Conservation (phyloP, 2,888 invertebrate species). For the Drosophila eohydei region DNA sequence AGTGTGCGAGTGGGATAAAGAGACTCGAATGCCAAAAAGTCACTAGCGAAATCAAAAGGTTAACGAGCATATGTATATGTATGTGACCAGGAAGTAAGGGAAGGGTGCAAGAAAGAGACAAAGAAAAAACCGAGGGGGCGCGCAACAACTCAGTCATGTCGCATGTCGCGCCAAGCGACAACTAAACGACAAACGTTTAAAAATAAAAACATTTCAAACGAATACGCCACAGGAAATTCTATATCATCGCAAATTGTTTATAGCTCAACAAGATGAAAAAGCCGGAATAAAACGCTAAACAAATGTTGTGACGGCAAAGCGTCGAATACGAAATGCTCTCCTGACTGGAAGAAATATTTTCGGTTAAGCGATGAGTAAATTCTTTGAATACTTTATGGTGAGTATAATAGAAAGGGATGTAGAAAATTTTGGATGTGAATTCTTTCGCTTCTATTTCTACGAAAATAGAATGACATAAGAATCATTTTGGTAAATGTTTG, state of each 20-base stretch:
- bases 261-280: constrained; percentile 45
- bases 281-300: constrained; percentile 22
- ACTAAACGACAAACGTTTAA: constrained; percentile 68
- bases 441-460: background rate
- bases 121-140: background rate
- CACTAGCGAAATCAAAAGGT: constrained; percentile 60
- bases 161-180: constrained; percentile 60
- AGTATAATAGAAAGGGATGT: background rate
- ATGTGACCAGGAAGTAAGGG: constrained; percentile 19
- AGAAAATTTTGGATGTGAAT: background rate
- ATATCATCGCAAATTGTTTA: constrained; percentile 70
- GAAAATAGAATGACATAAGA: background rate
- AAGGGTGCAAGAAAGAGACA: constrained; percentile 2
- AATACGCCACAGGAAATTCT: constrained; percentile 67
- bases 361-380: background rate
- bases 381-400: background rate
- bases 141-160: constrained; percentile 38
- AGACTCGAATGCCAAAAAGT: constrained; percentile 68
- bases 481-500: background rate
- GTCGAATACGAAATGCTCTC: constrained; percentile 24
- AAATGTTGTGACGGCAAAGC: constrained; percentile 13
- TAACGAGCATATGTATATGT: constrained; percentile 26
- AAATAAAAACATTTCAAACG: constrained; percentile 60
- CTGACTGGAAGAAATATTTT: background rate
- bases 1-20: background rate